Percentiles rank a stretch among this genome's conserved stretches.
phyloP scores from a whole-genome alignment of 2,113 vertebrate genomes.

The Andinoacara biseriatus region DNA sequence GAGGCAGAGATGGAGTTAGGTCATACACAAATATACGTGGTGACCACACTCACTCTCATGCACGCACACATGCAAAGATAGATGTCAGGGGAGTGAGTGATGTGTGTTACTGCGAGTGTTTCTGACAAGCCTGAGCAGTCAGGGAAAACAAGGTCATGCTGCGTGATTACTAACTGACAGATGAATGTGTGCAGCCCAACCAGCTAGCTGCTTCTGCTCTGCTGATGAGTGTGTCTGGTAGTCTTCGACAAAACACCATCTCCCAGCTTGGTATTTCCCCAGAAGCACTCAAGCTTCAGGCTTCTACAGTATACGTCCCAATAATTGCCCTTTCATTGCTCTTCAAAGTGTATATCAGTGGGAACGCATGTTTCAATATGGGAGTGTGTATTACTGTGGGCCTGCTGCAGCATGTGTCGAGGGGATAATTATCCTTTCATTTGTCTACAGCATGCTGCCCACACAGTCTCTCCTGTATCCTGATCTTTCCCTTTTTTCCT shows the following conservation, averaged over 20 bases:
- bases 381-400: constrained; percentile 21
- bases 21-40: constrained; percentile 49
- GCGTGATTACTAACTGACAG: constrained; percentile 74
- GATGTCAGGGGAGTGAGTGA: constrained; percentile 70
- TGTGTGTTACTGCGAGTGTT: constrained; percentile 71
- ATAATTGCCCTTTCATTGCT: constrained; percentile 73
- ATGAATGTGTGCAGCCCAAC: constrained; percentile 61
- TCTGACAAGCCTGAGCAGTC: constrained; percentile 75
- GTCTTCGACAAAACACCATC: constrained; percentile 60
- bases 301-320: constrained; percentile 26
- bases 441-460: constrained; percentile 18
- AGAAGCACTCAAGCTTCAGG: constrained; percentile 54
- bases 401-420: constrained; percentile 26
- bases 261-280: constrained; percentile 56
- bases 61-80: constrained; percentile 28
- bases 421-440: constrained; percentile 63
- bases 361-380: constrained; percentile 43
- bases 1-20: constrained; percentile 57
- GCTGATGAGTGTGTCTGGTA: constrained; percentile 62
- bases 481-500: neutral
- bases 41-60: constrained; percentile 50
- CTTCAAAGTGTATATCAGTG: constrained; percentile 57
- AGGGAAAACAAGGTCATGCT: constrained; percentile 71
- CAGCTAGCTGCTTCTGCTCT: constrained; percentile 23
- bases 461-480: neutral